Evolutionary conservation across 2,113 vertebrate species (phyloP).

Genomic region (Aegypius monachus): DNA sequence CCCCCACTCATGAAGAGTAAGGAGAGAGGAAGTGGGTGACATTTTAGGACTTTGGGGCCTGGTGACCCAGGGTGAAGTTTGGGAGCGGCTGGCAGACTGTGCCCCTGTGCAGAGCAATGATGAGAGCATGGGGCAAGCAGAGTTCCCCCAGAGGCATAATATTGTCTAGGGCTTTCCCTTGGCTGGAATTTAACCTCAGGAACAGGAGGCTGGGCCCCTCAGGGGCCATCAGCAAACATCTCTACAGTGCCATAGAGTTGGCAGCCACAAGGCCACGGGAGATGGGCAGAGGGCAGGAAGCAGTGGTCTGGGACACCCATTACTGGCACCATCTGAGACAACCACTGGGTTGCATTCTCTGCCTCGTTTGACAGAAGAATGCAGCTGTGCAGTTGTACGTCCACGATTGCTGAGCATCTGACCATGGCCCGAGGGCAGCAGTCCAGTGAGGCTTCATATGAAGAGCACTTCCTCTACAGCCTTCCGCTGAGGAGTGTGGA

Average conservation of each 20-base stretch:
- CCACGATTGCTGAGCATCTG: background rate
- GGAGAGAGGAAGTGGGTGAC: background rate
- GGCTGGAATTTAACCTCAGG: background rate
- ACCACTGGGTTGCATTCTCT: background rate
- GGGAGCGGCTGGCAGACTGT: background rate
- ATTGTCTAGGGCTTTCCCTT: background rate
- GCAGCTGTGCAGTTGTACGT: background rate
- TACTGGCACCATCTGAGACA: background rate
- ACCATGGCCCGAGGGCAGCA: background rate
- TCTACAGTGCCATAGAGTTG: background rate
- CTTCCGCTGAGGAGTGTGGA: background rate
- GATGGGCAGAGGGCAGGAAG: background rate
- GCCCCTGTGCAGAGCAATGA: background rate
- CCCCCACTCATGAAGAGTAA: background rate
- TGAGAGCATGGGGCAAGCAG: background rate
- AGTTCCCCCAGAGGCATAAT: fast-evolving
- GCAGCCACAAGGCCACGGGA: fast-evolving
- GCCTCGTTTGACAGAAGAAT: fast-evolving
- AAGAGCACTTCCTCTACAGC: background rate
- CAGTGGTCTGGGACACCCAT: background rate
- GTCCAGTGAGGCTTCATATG: fast-evolving
- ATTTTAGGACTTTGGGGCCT: background rate
- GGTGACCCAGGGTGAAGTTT: background rate
- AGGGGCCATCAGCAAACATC: background rate
- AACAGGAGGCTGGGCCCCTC: background rate